A percentile compares a stretch with the other conserved stretches of the same genome.
Evolutionary conservation across 2,113 vertebrate species (phyloP).

Genomic region (human (Homo sapiens)): GRCh38 chr5:11278501-11279000

Average conservation of each 20-base stretch:
- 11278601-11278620: neutral
- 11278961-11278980: rapidly evolving
- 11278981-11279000: neutral
- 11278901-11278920: neutral
- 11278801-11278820: neutral
- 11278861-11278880: neutral
- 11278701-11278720: neutral
- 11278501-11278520: no score
- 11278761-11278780: no score
- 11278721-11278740: neutral
- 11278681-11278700: rapidly evolving
- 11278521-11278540: no score
- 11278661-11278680: rapidly evolving
- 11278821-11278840: no score
- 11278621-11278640: rapidly evolving
- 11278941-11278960: neutral
- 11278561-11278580: neutral
- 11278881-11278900: neutral
- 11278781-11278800: rapidly evolving
- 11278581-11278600: neutral
- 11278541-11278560: no score
- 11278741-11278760: neutral
- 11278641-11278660: neutral
- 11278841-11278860: neutral
- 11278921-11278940: neutral